These are phyloP conservation scores for Agonopterix heracliana DNA, from an alignment of 2,888 invertebrate genomes.

Conservation along the genomic window DNA sequence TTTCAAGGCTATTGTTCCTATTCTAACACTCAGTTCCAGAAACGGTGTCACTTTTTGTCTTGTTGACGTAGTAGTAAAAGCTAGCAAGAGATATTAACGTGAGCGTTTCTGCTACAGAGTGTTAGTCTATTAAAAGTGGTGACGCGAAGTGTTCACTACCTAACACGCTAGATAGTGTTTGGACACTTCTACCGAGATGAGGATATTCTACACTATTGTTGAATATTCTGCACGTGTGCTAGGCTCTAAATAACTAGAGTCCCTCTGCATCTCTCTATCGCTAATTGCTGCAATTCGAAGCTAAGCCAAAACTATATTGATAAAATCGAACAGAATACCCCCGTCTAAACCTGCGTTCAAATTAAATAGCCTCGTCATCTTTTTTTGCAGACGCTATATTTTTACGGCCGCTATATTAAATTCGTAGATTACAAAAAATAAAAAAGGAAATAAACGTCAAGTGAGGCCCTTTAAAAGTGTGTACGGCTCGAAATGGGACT, in stretches of 20 bases:
- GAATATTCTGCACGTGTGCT: not conserved
- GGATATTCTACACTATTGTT: not conserved
- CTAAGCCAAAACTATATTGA: not conserved
- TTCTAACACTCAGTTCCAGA: no score
- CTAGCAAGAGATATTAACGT: no score
- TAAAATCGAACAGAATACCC: constrained; percentile 1
- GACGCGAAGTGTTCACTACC: no score
- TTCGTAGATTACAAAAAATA: constrained; percentile 60
- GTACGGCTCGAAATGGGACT: constrained; percentile 41
- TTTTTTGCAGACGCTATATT: constrained; percentile 44
- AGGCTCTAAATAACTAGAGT: not conserved
- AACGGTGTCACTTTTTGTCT: no score
- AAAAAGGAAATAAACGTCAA: constrained; percentile 61
- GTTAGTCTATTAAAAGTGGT: not conserved
- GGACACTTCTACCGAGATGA: no score
- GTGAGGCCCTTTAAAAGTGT: constrained; percentile 46
- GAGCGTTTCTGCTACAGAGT: no score
- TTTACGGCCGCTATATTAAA: constrained; percentile 59
- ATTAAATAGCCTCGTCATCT: constrained; percentile 44
- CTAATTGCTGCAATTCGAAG: not conserved
- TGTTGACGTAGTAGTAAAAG: no score
- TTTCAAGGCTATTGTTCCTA: no score
- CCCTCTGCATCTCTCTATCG: not conserved
- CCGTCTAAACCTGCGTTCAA: constrained; percentile 29
- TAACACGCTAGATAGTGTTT: no score